phyloP scores from a whole-genome alignment of 1,140 invertebrate species.

The Diachasmimorpha longicaudata region DNA sequence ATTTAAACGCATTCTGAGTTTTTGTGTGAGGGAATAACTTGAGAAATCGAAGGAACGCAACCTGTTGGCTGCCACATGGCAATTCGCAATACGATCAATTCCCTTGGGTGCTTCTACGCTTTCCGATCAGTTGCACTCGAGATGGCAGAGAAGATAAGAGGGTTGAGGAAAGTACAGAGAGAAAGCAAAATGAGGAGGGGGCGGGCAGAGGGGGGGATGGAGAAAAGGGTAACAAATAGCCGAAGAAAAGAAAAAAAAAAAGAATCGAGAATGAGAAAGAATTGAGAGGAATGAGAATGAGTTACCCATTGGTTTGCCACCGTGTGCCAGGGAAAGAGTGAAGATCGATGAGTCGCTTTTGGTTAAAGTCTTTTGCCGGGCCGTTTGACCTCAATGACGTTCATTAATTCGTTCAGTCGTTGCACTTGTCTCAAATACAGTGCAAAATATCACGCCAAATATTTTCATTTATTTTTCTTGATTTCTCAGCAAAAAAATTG shows the following conservation, averaged over 20 bases:
- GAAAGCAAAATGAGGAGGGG: not conserved
- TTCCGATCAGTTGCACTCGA: slow-evolving; percentile 14
- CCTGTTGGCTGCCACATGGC: slow-evolving; percentile 20
- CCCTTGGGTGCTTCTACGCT: not conserved
- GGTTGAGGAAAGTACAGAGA: not conserved
- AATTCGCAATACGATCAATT: slow-evolving; percentile 10
- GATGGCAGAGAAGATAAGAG: not conserved
- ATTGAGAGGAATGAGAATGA: not conserved
- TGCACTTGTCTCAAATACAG: not conserved
- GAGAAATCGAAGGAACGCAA: slow-evolving; percentile 17
- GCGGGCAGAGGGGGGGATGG: too few species aligned
- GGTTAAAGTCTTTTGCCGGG: slow-evolving; percentile 18
- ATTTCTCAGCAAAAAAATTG: not conserved
- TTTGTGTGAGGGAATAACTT: not conserved
- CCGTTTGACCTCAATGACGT: slow-evolving; percentile 12
- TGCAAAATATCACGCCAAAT: not conserved
- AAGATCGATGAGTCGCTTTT: slow-evolving; percentile 22
- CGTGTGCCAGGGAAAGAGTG: not conserved
- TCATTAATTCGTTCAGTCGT: slow-evolving; percentile 19
- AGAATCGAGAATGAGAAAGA: not conserved
- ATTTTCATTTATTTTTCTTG: not conserved
- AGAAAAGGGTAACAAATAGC: not conserved
- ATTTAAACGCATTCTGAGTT: slow-evolving; percentile 9
- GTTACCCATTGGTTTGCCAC: not conserved
- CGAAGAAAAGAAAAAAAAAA: not conserved